Evolutionary conservation across 2,888 invertebrate genomes (phyloP).

Genomic region (Stenoptilia bipunctidactyla): DNA sequence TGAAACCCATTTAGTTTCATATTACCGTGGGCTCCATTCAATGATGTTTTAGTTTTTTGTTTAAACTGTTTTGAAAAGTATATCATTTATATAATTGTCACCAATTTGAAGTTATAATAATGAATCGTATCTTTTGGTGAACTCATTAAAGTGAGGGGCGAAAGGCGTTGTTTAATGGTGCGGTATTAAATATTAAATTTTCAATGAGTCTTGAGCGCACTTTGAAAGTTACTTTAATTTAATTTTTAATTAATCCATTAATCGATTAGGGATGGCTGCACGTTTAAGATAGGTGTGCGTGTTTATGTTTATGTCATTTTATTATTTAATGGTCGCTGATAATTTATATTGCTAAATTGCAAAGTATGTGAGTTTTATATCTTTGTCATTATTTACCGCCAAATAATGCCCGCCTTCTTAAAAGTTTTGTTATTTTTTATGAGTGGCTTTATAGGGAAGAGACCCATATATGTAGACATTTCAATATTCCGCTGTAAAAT

Average conservation of each 20-base stretch:
- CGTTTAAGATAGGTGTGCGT: conserved; percentile 5
- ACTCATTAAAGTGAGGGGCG: not conserved
- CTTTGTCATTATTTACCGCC: too few relatives aligned
- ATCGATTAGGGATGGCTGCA: conserved; percentile 13
- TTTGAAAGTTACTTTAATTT: conserved; percentile 13
- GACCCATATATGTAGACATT: too few relatives aligned
- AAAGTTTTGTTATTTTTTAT: too few relatives aligned
- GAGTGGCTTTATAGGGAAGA: too few relatives aligned
- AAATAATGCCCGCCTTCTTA: too few relatives aligned
- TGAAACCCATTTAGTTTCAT: conserved; percentile 30
- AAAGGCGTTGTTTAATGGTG: conserved; percentile 4
- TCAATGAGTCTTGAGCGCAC: not conserved
- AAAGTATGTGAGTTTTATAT: too few relatives aligned
- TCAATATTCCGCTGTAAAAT: conserved; percentile 29
- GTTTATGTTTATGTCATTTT: too few relatives aligned
- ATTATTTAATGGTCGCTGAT: too few relatives aligned
- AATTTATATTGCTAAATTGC: too few relatives aligned
- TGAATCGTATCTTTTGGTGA: conserved; percentile 1
- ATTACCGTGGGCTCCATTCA: conserved; percentile 14
- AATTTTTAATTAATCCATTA: conserved; percentile 17
- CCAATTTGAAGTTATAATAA: conserved; percentile 11
- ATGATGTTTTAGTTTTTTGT: conserved; percentile 22
- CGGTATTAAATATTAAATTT: not conserved
- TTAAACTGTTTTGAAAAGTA: conserved; percentile 13
- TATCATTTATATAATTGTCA: conserved; percentile 22